A percentile compares a stretch with the other conserved stretches of the same genome.
phyloP scores from a whole-genome alignment of 2,797 vertebrate species.

The Tapirus indicus region DNA sequence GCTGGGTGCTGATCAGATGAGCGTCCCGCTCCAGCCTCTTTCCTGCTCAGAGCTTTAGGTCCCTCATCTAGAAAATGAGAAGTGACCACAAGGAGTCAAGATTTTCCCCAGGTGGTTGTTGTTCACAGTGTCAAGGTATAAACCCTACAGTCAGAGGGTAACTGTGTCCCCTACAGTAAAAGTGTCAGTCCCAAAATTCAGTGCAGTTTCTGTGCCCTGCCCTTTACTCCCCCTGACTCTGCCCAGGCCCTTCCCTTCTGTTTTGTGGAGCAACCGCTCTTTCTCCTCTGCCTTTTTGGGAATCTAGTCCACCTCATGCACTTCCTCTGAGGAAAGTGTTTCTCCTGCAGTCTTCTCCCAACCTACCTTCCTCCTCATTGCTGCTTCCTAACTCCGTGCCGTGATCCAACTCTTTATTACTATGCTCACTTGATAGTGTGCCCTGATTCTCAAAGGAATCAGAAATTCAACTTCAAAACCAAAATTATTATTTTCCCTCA shows the following conservation, averaged over 20 bases:
- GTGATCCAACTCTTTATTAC: background rate
- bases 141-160: too few relatives aligned
- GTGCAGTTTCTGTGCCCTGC: background rate
- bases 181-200: rapidly evolving
- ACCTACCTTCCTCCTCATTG: rapidly evolving
- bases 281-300: background rate
- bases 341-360: background rate
- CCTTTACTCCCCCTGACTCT: too few relatives aligned
- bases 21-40: rapidly evolving
- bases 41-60: background rate
- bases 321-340: background rate
- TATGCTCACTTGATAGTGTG: background rate
- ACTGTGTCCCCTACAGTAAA: rapidly evolving
- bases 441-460: background rate
- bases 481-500: background rate
- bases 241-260: background rate
- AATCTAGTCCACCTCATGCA: rapidly evolving
- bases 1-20: rapidly evolving
- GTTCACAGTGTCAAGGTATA: background rate
- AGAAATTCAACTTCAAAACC: background rate
- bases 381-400: background rate
- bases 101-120: background rate
- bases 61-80: too few relatives aligned
- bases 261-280: background rate
- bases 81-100: background rate